Base-by-base conservation (phyloP, 2,797 vertebrate genomes). In the Urosaurus nigricauda region DNA sequence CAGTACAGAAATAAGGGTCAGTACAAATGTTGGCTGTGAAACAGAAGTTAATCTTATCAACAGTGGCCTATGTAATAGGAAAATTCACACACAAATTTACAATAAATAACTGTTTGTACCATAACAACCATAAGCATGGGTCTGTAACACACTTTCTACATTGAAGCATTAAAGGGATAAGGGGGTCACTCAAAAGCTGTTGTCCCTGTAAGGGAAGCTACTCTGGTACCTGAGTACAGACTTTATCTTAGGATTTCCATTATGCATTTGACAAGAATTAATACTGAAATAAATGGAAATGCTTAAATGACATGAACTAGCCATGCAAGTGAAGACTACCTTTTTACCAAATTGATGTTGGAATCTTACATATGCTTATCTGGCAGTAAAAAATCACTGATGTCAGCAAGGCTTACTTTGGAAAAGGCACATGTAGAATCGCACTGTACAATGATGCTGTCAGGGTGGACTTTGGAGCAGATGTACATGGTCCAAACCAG, bases 1-100 rank as follows among this genome's bases (percentile, higher is more conserved):
- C 63, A 56, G 80, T 53, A 5, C 13, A 70, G 29, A 68, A n/a
- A 51, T 32, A 43, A 26, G 43, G 24, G n/a, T 56, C 2, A 35
- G 13, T 37, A 51, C 51, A 86, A 78, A 3, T 0, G n/a, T 24
- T 17, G 9, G 83, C 1, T 1, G 16, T 63, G 14, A 84, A 84
- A 40, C 9, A 83, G 75, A 47, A 3, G 14, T 79, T 37, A 24
- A 29, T 21, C 19, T 90, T 86, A 68, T 29, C 73, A 81, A 70
- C 79, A 87, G 58, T 2, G 86, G 26, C 68, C 75, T 51, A 0
- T 12, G 73, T 63, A 63, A 75, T 3, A 65, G 90, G 89, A 85
- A n/a, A 91, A 40, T 74, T 86, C 13, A 81, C 81, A 86, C 32
- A 84, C 8, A 82, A 60, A 88, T 43, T 56, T 26, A 37, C 65